Conservation (phyloP, 2,113 vertebrate species). For the Mus musculus region GRCm39 chr7:88788501-88789000, state of each 20-base stretch:
- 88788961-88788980: neutral
- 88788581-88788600: neutral
- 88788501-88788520: too few relatives aligned
- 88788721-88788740: neutral
- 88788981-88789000: conserved; percentile 49
- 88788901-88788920: conserved; percentile 31
- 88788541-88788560: neutral
- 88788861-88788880: neutral
- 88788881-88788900: neutral
- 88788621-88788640: conserved; percentile 24
- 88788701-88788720: neutral
- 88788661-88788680: neutral
- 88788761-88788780: neutral
- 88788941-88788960: conserved; percentile 58
- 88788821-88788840: neutral
- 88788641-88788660: conserved; percentile 19
- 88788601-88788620: neutral
- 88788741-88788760: conserved; percentile 16
- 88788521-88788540: neutral
- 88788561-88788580: neutral
- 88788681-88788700: neutral
- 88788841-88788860: neutral
- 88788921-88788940: conserved; percentile 51
- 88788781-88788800: neutral
- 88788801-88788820: neutral